A percentile compares a stretch with the other conserved stretches of the same genome.
Conservation (phyloP, 2,113 vertebrate species). For the Marmota flaviventris region DNA sequence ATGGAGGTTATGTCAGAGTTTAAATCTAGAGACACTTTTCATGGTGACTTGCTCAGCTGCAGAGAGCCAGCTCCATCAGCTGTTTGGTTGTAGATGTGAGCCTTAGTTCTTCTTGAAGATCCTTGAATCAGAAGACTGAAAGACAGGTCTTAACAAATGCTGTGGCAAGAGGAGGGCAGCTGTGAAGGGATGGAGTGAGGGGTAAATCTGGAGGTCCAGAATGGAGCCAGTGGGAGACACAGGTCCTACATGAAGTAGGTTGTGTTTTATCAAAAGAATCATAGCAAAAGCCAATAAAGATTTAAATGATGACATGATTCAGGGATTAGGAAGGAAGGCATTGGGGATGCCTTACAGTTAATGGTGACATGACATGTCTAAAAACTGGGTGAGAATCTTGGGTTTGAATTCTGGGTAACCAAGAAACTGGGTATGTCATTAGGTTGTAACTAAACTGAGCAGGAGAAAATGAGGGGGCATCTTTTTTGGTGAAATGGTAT, state of each 20-base stretch:
- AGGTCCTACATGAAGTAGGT: neutral
- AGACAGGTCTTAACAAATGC: neutral
- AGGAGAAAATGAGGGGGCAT: neutral
- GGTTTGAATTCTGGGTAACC: neutral
- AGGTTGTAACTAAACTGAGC: neutral
- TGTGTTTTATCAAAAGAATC: neutral
- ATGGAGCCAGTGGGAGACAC: neutral
- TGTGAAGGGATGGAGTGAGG: fast-evolving
- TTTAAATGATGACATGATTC: neutral
- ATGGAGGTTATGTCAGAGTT: neutral
- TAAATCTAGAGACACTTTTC: neutral
- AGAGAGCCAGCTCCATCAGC: neutral
- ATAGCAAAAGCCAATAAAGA: neutral
- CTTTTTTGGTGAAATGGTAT: neutral
- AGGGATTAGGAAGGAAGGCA: neutral
- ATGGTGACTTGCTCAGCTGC: neutral
- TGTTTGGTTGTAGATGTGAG: neutral
- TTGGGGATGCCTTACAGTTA: neutral
- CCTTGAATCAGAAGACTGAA: neutral
- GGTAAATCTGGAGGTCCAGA: neutral
- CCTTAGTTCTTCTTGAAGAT: neutral
- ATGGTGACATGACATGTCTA: neutral
- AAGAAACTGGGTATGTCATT: neutral
- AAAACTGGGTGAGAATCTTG: neutral
- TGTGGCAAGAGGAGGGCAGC: neutral